These are phyloP conservation scores for Lithophane ornitopus DNA, from an alignment of 2,888 invertebrate species.

Conservation along the genomic window DNA sequence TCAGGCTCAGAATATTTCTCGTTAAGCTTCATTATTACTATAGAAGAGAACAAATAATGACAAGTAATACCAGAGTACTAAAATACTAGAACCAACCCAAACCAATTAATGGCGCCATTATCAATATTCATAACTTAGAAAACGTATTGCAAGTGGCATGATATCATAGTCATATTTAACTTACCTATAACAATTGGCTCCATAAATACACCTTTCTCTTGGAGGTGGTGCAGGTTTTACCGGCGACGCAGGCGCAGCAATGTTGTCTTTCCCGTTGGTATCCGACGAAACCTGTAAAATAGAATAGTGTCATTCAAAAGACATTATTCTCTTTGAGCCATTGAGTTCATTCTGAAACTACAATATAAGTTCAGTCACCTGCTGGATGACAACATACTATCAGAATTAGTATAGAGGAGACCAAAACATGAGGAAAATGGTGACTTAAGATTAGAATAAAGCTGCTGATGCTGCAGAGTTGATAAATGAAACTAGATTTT, in stretches of 20 bases:
- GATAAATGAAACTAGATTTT: not conserved
- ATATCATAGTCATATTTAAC: constrained; percentile 8
- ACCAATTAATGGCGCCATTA: not conserved
- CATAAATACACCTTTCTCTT: constrained; percentile 92
- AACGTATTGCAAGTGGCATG: not conserved
- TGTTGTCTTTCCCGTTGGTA: constrained; percentile 31
- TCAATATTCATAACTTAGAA: not conserved
- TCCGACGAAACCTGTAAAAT: constrained; percentile 55
- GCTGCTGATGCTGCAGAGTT: not conserved
- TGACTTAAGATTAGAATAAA: not conserved
- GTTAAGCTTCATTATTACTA: not conserved
- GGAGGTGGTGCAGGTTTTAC: constrained; percentile 41
- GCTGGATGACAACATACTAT: not conserved
- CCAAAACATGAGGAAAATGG: not conserved
- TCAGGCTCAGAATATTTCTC: not conserved
- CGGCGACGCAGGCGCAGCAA: constrained; percentile 34
- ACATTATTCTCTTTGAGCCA: not conserved
- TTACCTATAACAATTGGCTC: constrained; percentile 91
- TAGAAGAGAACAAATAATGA: constrained; percentile 1
- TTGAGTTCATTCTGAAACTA: not conserved
- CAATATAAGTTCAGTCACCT: not conserved
- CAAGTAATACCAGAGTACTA: not conserved
- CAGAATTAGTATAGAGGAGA: not conserved
- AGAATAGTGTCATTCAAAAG: not conserved
- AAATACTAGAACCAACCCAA: not conserved